These are phyloP conservation scores for Luperina testacea DNA, from an alignment of 2,888 invertebrate species.

Conservation along the genomic window DNA sequence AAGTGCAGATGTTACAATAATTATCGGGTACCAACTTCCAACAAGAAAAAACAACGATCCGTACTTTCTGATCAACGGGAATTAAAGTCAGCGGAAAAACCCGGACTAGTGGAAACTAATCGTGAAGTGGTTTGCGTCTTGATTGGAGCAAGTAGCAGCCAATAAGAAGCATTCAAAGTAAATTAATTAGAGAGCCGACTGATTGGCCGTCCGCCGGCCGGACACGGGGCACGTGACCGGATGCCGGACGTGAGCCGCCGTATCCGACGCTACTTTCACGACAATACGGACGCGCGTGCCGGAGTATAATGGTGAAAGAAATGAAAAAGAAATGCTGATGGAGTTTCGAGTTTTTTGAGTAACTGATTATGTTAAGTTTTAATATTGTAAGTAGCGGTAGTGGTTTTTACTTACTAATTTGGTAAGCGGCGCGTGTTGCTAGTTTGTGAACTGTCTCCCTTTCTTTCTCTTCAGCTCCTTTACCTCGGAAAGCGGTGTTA, in stretches of 20 bases:
- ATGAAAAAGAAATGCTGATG: slow-evolving; percentile 59
- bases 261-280: slow-evolving; percentile 65
- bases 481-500: neutral
- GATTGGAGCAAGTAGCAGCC: slow-evolving; percentile 65
- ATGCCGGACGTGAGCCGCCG: slow-evolving; percentile 64
- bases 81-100: slow-evolving; percentile 58
- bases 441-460: neutral
- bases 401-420: slow-evolving; percentile 24
- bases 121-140: slow-evolving; percentile 52
- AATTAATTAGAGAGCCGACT: slow-evolving; percentile 62
- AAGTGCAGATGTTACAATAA: slow-evolving; percentile 28
- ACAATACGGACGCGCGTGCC: slow-evolving; percentile 60
- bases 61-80: slow-evolving; percentile 54
- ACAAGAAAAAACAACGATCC: slow-evolving; percentile 31
- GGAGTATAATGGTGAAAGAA: slow-evolving; percentile 63
- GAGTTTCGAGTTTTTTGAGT: slow-evolving; percentile 33
- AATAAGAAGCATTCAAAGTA: slow-evolving; percentile 63
- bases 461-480: neutral
- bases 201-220: slow-evolving; percentile 58
- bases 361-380: slow-evolving; percentile 8
- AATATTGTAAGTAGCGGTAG: slow-evolving; percentile 6
- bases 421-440: slow-evolving; percentile 9
- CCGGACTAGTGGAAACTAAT: slow-evolving; percentile 45
- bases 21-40: slow-evolving; percentile 9
- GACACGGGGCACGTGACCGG: slow-evolving; percentile 62